Conservation (phyloP, 1,140 invertebrate species). For the Rhopalosiphum padi region DNA sequence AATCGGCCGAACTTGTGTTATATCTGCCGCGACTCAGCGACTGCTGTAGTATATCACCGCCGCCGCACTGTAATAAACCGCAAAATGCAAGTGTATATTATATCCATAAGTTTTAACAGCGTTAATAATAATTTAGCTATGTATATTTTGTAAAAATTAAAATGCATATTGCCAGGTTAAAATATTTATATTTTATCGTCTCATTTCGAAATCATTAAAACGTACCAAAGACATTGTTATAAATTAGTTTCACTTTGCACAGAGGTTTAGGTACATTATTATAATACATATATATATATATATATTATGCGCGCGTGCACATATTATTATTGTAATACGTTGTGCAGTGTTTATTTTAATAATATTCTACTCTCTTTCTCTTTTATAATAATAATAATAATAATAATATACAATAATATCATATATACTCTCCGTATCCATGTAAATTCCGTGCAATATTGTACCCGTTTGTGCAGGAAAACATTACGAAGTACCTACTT, state of each 20-base stretch:
- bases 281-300: background rate
- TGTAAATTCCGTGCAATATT: conserved; percentile 8
- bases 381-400: background rate
- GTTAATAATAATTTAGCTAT: background rate
- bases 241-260: background rate
- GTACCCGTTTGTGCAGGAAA: background rate
- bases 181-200: conserved; percentile 1
- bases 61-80: too few relatives aligned
- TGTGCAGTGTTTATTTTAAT: background rate
- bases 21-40: background rate
- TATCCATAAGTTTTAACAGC: background rate
- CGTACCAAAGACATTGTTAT: background rate
- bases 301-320: background rate
- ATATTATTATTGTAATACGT: background rate
- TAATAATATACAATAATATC: background rate
- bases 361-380: background rate
- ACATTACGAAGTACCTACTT: background rate
- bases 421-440: background rate
- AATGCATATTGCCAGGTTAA: background rate
- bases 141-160: background rate
- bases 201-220: background rate
- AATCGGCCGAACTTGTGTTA: background rate
- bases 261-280: background rate
- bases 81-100: too few relatives aligned
- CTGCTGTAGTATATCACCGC: too few relatives aligned